Conservation (phyloP, 2,113 vertebrate species). For the Trachemys scripta region DNA sequence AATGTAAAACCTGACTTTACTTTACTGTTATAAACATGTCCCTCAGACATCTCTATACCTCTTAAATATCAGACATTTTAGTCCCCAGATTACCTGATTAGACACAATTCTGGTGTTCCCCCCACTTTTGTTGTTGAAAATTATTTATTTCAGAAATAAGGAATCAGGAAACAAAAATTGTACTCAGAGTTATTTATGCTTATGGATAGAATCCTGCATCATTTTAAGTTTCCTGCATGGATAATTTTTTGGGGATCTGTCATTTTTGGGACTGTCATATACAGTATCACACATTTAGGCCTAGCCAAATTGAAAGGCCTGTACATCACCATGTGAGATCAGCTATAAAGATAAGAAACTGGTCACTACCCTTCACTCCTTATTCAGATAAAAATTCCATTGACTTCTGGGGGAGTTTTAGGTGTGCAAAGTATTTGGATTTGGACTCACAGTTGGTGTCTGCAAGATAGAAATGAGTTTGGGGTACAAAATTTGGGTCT, state of each 20-base stretch:
- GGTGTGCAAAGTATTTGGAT: conserved; percentile 56
- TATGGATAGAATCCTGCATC: background rate
- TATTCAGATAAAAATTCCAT: conserved; percentile 41
- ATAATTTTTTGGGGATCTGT: background rate
- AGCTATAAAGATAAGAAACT: conserved; percentile 40
- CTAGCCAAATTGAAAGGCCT: conserved; percentile 23
- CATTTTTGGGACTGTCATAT: background rate
- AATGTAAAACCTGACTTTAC: background rate
- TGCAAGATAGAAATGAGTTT: conserved; percentile 17
- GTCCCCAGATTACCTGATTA: background rate
- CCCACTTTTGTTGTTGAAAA: background rate
- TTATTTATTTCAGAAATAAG: background rate
- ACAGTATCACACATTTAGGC: background rate
- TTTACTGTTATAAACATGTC: background rate
- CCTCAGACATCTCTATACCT: background rate
- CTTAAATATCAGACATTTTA: background rate
- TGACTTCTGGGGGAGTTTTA: background rate
- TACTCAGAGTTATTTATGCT: background rate
- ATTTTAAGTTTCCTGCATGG: background rate
- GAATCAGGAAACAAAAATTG: background rate
- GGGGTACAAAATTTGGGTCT: background rate
- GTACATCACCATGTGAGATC: conserved; percentile 44
- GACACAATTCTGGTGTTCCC: background rate
- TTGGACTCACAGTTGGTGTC: background rate
- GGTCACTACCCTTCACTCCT: conserved; percentile 12